These are phyloP conservation scores for Chesias legatella DNA, from an alignment of 2,888 invertebrate genomes.

Conservation along the genomic window DNA sequence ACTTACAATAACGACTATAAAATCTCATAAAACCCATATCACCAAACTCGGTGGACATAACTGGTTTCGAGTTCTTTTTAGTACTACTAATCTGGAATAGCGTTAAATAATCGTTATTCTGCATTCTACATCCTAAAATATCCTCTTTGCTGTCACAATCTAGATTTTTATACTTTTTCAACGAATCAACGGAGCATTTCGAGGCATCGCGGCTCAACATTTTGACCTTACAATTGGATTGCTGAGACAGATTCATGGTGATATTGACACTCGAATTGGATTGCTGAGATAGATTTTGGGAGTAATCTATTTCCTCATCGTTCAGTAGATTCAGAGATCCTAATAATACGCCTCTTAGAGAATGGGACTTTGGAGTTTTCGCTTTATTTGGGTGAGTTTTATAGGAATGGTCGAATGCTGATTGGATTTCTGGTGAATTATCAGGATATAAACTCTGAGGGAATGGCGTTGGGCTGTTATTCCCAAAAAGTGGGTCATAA, in stretches of 20 bases:
- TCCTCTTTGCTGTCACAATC: constrained; percentile 53
- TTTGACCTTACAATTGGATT: constrained; percentile 25
- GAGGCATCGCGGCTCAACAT: constrained; percentile 40
- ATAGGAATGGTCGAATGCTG: too few relatives aligned
- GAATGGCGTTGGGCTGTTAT: too few relatives aligned
- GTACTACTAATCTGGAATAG: constrained; percentile 36
- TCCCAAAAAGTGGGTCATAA: too few relatives aligned
- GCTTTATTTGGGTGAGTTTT: too few relatives aligned
- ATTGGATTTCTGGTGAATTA: neutral
- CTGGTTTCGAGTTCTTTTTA: constrained; percentile 25
- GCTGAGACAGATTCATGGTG: constrained; percentile 21
- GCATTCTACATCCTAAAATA: constrained; percentile 38
- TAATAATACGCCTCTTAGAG: constrained; percentile 45
- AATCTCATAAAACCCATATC: constrained; percentile 60
- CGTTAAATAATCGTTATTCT: constrained; percentile 41
- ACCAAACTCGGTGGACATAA: constrained; percentile 51
- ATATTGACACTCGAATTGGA: constrained; percentile 26
- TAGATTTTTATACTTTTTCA: constrained; percentile 58
- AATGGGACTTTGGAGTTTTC: constrained; percentile 14
- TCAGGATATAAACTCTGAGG: too few relatives aligned
- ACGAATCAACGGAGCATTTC: constrained; percentile 43
- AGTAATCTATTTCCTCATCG: constrained; percentile 35
- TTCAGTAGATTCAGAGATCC: constrained; percentile 54
- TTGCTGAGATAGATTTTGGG: constrained; percentile 23
- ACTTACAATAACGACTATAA: constrained; percentile 50